These are phyloP conservation scores for Phaenicophaeus curvirostris DNA, from an alignment of 2,797 vertebrate genomes.

Conservation along the genomic window DNA sequence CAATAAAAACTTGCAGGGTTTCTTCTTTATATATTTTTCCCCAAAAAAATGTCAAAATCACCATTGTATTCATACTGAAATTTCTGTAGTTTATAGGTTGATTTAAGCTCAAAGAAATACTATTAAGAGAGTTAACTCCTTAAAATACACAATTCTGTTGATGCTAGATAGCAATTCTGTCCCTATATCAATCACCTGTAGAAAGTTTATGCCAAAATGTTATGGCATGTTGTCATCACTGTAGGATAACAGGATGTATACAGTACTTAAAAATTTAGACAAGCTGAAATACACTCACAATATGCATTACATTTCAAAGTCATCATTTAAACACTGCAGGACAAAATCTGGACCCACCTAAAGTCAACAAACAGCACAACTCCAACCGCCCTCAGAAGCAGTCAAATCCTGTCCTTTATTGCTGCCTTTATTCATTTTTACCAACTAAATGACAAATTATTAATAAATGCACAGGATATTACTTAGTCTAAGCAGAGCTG, in stretches of 20 bases:
- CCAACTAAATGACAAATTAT: constrained; percentile 11
- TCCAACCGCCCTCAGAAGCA: neutral
- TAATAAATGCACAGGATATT: constrained; percentile 33
- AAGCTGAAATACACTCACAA: neutral
- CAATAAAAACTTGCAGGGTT: neutral
- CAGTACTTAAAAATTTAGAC: neutral
- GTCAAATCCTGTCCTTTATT: neutral
- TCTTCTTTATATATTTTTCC: constrained; percentile 12
- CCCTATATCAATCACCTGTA: neutral
- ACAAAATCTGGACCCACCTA: neutral
- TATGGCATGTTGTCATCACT: neutral
- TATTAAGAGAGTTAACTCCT: neutral
- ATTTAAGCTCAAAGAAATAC: neutral
- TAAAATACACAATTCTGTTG: neutral
- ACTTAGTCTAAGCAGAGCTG: constrained; percentile 15
- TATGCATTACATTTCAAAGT: neutral
- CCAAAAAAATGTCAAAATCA: neutral
- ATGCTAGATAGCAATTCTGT: neutral
- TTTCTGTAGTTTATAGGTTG: neutral
- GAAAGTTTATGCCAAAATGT: neutral
- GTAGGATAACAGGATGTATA: neutral
- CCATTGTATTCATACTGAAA: neutral
- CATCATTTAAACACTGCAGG: neutral
- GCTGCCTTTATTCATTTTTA: neutral
- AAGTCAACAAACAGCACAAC: neutral